phyloP scores from a whole-genome alignment of 2,888 invertebrate genomes.

The Yponomeuta malinellus region DNA sequence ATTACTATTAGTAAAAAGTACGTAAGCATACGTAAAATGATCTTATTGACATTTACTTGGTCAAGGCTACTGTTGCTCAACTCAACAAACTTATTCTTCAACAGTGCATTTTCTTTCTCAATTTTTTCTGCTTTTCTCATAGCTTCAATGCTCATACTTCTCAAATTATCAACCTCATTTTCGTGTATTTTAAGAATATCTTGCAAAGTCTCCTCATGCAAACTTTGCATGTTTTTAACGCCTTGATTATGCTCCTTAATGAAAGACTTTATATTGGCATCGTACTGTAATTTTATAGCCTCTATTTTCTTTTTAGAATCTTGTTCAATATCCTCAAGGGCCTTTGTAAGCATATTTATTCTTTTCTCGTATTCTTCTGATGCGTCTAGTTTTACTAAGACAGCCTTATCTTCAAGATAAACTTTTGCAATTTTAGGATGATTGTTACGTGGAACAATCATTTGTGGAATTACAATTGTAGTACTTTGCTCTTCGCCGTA shows the following conservation, averaged over 20 bases:
- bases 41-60: constrained; percentile 32
- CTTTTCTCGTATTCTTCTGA: constrained; percentile 45
- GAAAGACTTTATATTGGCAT: constrained; percentile 68
- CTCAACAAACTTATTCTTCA: constrained; percentile 40
- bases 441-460: background rate
- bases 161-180: constrained; percentile 67
- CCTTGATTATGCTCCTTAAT: constrained; percentile 71
- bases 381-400: constrained; percentile 41
- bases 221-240: constrained; percentile 69
- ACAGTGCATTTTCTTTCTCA: constrained; percentile 49
- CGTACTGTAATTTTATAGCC: constrained; percentile 70
- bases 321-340: constrained; percentile 48
- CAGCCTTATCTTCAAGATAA: constrained; percentile 25
- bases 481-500: background rate
- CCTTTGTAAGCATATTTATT: constrained; percentile 43
- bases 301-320: constrained; percentile 59
- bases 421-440: background rate
- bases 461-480: background rate
- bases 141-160: constrained; percentile 63
- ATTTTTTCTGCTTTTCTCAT: constrained; percentile 58
- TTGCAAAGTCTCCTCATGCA: constrained; percentile 69
- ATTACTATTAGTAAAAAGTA: background rate
- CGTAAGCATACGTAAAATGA: no score
- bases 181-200: constrained; percentile 67
- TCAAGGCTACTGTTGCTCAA: constrained; percentile 24